Conservation (phyloP, 2,797 vertebrate species). For the Ambastaia sidthimunki region DNA sequence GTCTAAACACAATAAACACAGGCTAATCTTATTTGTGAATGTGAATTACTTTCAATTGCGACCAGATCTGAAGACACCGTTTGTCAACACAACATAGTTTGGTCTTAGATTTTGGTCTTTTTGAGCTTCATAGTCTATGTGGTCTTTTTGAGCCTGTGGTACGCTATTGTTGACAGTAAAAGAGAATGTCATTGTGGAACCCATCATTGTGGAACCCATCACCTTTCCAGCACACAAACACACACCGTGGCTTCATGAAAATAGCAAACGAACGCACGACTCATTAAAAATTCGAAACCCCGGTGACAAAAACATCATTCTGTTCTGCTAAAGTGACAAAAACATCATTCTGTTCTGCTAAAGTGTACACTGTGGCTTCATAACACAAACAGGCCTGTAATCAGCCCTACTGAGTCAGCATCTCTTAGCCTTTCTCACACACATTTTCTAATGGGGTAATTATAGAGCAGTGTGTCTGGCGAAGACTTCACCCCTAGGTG, state of each 20-base stretch:
- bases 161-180: too few species aligned
- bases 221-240: neutral
- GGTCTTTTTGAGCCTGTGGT: too few species aligned
- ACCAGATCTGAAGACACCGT: neutral
- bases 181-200: too few species aligned
- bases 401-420: constrained; percentile 49
- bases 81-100: neutral
- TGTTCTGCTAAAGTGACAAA: constrained; percentile 41
- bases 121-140: too few species aligned
- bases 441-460: constrained; percentile 27
- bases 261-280: constrained; percentile 18
- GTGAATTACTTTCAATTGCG: too few species aligned
- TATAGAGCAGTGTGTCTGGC: constrained; percentile 24
- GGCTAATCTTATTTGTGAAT: neutral
- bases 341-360: constrained; percentile 31
- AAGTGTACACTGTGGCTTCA: constrained; percentile 41
- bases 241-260: neutral
- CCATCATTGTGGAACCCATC: constrained; percentile 21
- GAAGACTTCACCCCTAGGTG: constrained; percentile 11
- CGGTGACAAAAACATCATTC: constrained; percentile 47
- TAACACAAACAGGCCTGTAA: constrained; percentile 51
- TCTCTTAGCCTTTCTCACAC: constrained; percentile 20
- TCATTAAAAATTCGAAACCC: constrained; percentile 38
- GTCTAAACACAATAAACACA: neutral
- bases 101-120: neutral